These are phyloP conservation scores for Proisotoma minuta DNA, from an alignment of 2,888 invertebrate species.

Conservation along the genomic window DNA sequence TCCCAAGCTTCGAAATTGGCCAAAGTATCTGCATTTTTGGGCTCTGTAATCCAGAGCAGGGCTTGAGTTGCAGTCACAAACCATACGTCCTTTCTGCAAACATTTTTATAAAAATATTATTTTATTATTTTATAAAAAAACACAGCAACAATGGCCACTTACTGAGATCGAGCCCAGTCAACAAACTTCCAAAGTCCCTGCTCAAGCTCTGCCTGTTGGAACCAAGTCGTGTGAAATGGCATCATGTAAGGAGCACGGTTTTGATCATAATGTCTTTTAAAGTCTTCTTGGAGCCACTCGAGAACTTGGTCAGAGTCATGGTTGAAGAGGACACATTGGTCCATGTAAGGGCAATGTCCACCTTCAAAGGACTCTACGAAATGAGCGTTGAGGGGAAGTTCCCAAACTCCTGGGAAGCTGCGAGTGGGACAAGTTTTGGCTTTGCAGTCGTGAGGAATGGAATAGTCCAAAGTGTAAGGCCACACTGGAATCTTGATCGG, in stretches of 20 bases:
- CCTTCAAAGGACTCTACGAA: constrained; percentile 83
- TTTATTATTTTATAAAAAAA: constrained; percentile 21
- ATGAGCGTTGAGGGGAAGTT: constrained; percentile 83
- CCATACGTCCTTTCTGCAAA: constrained; percentile 73
- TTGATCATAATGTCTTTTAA: constrained; percentile 75
- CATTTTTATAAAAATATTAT: constrained; percentile 49
- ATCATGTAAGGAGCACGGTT: constrained; percentile 89
- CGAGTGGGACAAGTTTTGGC: constrained; percentile 85
- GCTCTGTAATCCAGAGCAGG: constrained; percentile 86
- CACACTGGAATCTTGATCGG: constrained; percentile 75
- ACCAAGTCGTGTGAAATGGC: constrained; percentile 96
- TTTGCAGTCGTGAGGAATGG: constrained; percentile 88
- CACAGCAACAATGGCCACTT: constrained; percentile 48
- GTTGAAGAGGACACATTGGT: constrained; percentile 57
- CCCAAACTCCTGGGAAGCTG: constrained; percentile 72
- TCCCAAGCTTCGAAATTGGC: constrained; percentile 74
- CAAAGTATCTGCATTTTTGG: constrained; percentile 64
- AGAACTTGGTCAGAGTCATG: constrained; percentile 60
- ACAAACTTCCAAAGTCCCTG: constrained; percentile 78
- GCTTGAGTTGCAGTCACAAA: constrained; percentile 82
- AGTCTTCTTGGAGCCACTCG: constrained; percentile 86
- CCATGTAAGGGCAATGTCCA: constrained; percentile 85
- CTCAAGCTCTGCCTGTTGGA: constrained; percentile 79
- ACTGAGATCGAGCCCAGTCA: constrained; percentile 71
- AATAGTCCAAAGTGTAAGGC: constrained; percentile 92